Percentiles rank a stretch among this genome's conserved stretches.
Evolutionary conservation across 2,888 invertebrate species (phyloP).

Genomic region (Drosophila austrosaltans): DNA sequence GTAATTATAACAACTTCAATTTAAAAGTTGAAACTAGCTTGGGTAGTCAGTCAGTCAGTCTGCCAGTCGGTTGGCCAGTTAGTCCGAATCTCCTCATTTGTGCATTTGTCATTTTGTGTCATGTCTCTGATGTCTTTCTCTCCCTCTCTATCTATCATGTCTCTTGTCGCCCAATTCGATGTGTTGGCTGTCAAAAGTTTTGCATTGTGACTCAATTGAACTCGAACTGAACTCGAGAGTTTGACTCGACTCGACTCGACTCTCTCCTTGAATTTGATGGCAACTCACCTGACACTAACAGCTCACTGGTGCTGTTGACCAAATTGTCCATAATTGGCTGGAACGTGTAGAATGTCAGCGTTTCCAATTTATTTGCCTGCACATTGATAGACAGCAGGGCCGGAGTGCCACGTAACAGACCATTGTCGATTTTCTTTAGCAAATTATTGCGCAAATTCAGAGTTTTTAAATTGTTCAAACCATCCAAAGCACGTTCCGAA

Average conservation of each 20-base stretch:
- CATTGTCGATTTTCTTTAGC: constrained; percentile 88
- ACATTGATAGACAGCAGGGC: constrained; percentile 90
- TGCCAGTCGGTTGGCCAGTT: constrained; percentile 18
- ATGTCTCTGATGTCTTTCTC: constrained; percentile 2
- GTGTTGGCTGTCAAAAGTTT: constrained; percentile 9
- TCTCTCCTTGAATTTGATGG: neutral
- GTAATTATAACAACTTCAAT: constrained; percentile 70
- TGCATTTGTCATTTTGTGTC: constrained; percentile 46
- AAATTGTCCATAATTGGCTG: constrained; percentile 91
- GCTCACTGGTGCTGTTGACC: constrained; percentile 89
- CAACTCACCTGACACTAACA: constrained; percentile 89
- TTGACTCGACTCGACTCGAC: neutral
- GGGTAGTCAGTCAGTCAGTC: constrained; percentile 24
- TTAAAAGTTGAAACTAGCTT: constrained; percentile 30
- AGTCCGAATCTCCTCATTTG: constrained; percentile 38
- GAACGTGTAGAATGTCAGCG: constrained; percentile 89
- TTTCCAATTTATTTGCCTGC: constrained; percentile 90
- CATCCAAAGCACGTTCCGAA: constrained; percentile 90
- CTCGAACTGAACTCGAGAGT: neutral
- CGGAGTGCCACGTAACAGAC: constrained; percentile 89
- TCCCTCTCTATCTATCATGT: neutral
- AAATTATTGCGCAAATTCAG: constrained; percentile 91
- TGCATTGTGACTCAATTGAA: constrained; percentile 4
- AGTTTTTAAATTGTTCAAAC: constrained; percentile 88
- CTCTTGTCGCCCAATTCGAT: neutral